Base-by-base conservation (phyloP, 2,888 invertebrate genomes). In the Scaptodrosophila latifasciaeformis region DNA sequence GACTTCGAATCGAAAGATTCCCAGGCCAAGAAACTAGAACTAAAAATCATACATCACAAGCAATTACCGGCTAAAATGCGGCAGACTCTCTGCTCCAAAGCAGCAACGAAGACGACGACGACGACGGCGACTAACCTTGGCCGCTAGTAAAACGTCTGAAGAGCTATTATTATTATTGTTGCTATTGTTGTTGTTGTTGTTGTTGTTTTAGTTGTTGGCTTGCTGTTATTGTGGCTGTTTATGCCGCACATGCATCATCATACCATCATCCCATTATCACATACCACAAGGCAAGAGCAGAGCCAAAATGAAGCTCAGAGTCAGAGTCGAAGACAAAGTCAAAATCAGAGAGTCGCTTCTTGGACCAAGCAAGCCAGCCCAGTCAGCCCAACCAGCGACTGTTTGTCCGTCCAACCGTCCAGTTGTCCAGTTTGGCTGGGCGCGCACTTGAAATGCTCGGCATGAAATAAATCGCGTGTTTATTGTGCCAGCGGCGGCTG, bases 181-280 rank as follows among this genome's bases (percentile, higher is more conserved):
- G 34, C 29, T 43, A 21, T 48, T 66, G 59, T 52, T 49, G 62
- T 61, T 56, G 47, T 65, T 27, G 62, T 46, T 54, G 60, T 40
- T 65, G 63, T 50, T 40, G 65, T 62, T 70, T 75, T 66, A 47
- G 34, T 27, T 43, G 27, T 45, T 66, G 59, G 12, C 10, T 13
- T n/a, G n/a, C n/a, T n/a, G 27, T 27, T 43, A 51, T 42, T 53
- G 67, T 62, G 77, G 72, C 66, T 79, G 75, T 75, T 75, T 78
- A 80, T 76, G 75, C 81, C 54, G 75, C 67, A 65, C 81, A 77
- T 81, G 79, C 81, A 81, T 81, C 81, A 81, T 81, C 79, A 79
- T 81, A 72, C 78, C 81, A 78, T 78, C 77, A 78, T 81, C 77
- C 77, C 81, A 78, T 78, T 78, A 81, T 79, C 81, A 79, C 78